These are phyloP conservation scores for Syndactyla subalaris DNA, from an alignment of 2,797 vertebrate species.

Conservation along the genomic window DNA sequence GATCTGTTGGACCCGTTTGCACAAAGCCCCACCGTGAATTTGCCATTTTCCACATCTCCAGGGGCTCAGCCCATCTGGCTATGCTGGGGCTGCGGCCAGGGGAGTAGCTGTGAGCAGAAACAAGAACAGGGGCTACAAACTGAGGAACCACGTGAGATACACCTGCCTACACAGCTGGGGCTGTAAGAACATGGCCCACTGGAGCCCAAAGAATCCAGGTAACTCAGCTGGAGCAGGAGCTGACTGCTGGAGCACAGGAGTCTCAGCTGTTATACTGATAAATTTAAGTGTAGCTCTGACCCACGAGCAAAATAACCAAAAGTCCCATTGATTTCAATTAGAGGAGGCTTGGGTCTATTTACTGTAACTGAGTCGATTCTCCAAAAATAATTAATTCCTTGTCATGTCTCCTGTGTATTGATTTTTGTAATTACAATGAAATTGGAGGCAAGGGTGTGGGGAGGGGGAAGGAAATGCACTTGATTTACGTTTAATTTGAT, in stretches of 20 bases:
- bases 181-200: not conserved
- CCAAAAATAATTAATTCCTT: constrained; percentile 60
- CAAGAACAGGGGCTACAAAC: not conserved
- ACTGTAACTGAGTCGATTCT: constrained; percentile 12
- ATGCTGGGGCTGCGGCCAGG: not conserved
- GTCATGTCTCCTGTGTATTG: constrained; percentile 36
- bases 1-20: not conserved
- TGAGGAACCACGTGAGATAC: not conserved
- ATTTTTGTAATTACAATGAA: constrained; percentile 53
- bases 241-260: not conserved
- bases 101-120: not conserved
- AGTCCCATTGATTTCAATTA: constrained; percentile 4
- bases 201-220: not conserved
- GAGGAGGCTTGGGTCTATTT: constrained; percentile 30
- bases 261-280: not conserved
- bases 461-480: not conserved
- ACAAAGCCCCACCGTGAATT: not conserved
- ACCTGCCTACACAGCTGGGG: not conserved
- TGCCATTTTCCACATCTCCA: not conserved
- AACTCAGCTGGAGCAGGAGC: not conserved
- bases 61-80: not conserved
- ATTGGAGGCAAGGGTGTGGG: not conserved
- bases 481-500: constrained; percentile 1
- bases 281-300: not conserved
- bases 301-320: not conserved